Conservation (phyloP, 1,140 invertebrate genomes). For the Radopholus similis region DNA sequence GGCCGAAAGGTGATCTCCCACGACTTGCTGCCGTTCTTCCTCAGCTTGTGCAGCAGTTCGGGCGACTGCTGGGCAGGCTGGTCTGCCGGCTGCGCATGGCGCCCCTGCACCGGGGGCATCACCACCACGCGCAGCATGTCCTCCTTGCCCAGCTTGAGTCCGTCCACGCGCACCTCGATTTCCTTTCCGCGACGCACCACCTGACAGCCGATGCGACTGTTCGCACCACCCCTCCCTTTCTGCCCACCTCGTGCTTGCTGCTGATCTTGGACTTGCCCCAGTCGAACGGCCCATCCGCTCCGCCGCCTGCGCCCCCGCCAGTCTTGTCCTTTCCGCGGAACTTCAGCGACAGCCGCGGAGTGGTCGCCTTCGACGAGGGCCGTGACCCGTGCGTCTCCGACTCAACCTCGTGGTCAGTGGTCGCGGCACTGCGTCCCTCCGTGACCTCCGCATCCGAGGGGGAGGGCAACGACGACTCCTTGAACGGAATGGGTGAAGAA, state of each 20-base stretch:
- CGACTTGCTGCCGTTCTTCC: slow-evolving; percentile 51
- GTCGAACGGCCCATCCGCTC: slow-evolving; percentile 39
- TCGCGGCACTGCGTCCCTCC: slow-evolving; percentile 11
- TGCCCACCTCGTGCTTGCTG: slow-evolving; percentile 54
- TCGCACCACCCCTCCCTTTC: slow-evolving; percentile 20
- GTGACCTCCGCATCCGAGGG: background rate
- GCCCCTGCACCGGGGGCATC: slow-evolving; percentile 9
- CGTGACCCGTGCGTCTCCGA: slow-evolving; percentile 31
- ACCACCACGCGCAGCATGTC: slow-evolving; percentile 49
- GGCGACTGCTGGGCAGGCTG: background rate
- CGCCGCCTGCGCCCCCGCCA: background rate
- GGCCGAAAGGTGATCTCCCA: slow-evolving; percentile 58
- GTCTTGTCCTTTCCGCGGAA: slow-evolving; percentile 42
- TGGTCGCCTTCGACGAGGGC: slow-evolving; percentile 48
- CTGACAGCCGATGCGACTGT: background rate
- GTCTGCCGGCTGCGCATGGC: background rate
- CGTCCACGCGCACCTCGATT: slow-evolving; percentile 57
- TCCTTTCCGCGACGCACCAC: slow-evolving; percentile 46
- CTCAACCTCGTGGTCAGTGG: slow-evolving; percentile 32
- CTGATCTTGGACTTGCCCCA: slow-evolving; percentile 57
- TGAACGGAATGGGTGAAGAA: too few species aligned
- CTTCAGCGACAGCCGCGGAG: slow-evolving; percentile 48
- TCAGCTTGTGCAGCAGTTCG: slow-evolving; percentile 43
- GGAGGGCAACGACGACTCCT: slow-evolving; percentile 6
- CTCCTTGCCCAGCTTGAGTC: slow-evolving; percentile 54